These are phyloP conservation scores for Prunella fulvescens DNA, from an alignment of 2,113 vertebrate genomes.

Conservation along the genomic window DNA sequence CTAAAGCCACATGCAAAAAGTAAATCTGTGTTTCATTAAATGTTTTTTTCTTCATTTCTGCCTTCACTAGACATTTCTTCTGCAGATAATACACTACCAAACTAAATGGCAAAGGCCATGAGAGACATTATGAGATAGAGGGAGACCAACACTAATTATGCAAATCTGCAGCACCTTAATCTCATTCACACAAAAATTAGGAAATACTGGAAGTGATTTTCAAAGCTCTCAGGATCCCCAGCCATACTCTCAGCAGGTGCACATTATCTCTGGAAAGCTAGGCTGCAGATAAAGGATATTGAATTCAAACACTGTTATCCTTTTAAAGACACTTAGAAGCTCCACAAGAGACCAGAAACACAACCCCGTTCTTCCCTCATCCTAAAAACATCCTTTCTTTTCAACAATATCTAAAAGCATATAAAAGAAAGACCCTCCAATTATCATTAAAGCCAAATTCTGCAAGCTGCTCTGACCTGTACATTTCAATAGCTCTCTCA, in stretches of 20 bases:
- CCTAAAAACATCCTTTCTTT: not conserved
- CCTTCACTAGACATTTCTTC: not conserved
- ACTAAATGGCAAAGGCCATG: not conserved
- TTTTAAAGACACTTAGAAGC: not conserved
- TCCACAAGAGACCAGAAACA: not conserved
- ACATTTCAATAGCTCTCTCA: conserved; percentile 91
- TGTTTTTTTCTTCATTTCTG: not conserved
- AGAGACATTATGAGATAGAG: not conserved
- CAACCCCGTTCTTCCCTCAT: not conserved
- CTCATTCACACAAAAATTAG: not conserved
- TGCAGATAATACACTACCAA: not conserved
- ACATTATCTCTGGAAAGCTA: not conserved
- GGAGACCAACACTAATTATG: not conserved
- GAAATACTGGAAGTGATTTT: not conserved
- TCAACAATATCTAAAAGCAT: not conserved
- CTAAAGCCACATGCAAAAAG: not conserved
- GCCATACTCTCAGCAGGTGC: not conserved
- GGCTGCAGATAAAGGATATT: not conserved
- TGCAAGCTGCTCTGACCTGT: conserved; percentile 78
- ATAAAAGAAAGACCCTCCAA: not conserved
- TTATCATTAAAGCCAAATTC: not conserved
- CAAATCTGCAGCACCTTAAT: not conserved
- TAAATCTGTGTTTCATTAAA: not conserved
- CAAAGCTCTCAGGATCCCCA: not conserved
- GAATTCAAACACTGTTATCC: not conserved